Evolutionary conservation across 2,113 vertebrate species (phyloP), one percentile per base, ranked within the genome.

Genomic region (Passer montanus): DNA sequence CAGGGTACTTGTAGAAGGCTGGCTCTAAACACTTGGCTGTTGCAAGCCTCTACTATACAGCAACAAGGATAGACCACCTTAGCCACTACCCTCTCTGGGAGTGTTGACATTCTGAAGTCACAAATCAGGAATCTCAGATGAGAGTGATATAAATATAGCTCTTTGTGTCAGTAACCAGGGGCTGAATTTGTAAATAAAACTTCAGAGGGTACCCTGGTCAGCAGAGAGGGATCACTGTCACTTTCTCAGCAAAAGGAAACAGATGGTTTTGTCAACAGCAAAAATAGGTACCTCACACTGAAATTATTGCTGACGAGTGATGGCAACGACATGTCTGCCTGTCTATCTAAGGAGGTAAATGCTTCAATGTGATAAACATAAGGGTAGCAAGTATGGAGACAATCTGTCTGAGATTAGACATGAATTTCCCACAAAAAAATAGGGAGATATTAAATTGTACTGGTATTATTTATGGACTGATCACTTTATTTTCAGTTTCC

Each of bases 381-480:
- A 17, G 7, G 13, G 6, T 46, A 49, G 24, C 35, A 63, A 87
- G 10, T 44, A 66, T 12, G 2, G 28, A 60, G 5, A 60, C 44
- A 19, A 53, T 39, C 12, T 5, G 2, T 35, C 16, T 78, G 90
- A 85, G 16, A 69, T 27, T 43, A 52, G 24, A 6, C 9, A 31
- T 44, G 15, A 56, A 64, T 66, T 91, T 68, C 14, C 18, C 33
- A 16, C 1, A 44, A 69, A 49, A 37, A 73, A 73, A 73, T 11
- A 18, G 22, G 39, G 10, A 72, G 20, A 47, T 77, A 35, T 3
- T 50, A 13, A 68, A 28, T 52, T 70, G 50, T 18, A 22, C 13
- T 60, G 13, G 3, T 28, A 35, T 64, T 18, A 0, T 53, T 60
- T 17, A 73, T 28, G 15, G 33, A 31, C 6, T 0, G 0, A 2